Conservation (phyloP, 2,797 vertebrate genomes). For the Poecilia picta region DNA sequence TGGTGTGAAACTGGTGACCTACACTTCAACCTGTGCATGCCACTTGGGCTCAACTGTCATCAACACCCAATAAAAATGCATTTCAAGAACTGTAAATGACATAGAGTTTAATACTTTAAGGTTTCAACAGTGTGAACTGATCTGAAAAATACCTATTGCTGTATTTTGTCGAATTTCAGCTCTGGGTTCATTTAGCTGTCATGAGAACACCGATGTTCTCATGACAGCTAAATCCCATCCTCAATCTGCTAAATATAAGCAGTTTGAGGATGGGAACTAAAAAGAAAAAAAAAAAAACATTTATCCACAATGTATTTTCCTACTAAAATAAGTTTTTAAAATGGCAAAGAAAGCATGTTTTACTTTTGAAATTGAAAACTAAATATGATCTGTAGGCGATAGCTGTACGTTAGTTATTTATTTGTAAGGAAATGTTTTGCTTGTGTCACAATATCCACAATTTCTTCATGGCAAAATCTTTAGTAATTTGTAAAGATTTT, state of each 20-base stretch:
- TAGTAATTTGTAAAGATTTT: neutral
- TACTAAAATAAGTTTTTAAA: neutral
- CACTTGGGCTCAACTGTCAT: neutral
- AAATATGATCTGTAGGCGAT: neutral
- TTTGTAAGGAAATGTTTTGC: neutral
- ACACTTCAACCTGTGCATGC: constrained; percentile 31
- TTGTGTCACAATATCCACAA: neutral
- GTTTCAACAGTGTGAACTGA: neutral
- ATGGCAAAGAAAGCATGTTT: neutral
- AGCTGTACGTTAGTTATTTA: neutral
- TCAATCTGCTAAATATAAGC: neutral
- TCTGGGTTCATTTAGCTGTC: neutral
- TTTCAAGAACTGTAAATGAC: neutral
- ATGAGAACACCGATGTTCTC: too few relatives aligned
- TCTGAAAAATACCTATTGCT: neutral
- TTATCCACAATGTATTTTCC: neutral
- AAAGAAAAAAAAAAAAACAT: neutral
- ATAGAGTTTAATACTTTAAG: neutral
- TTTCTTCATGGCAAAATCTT: neutral
- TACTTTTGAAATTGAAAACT: neutral
- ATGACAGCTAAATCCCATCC: too few relatives aligned
- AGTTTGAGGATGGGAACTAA: neutral
- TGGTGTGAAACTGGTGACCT: constrained; percentile 55
- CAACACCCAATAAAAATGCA: neutral
- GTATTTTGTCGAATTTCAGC: neutral